Conservation (phyloP, 2,113 vertebrate species). For the Rhea pennata region DNA sequence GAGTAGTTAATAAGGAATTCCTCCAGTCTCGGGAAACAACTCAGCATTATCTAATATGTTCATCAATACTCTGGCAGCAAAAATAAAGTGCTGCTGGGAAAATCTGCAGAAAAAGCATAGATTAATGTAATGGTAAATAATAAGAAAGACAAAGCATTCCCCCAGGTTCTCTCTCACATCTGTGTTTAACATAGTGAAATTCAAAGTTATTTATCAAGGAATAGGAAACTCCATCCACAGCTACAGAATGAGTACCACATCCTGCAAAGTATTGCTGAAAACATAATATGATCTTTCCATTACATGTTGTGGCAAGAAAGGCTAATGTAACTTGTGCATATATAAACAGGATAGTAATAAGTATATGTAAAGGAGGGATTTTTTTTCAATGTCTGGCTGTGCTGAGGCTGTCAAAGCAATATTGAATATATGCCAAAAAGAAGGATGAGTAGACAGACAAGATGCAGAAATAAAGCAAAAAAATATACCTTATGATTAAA, state of each 20-base stretch:
- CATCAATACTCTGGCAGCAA: not conserved
- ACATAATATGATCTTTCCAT: not conserved
- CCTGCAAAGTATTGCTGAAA: not conserved
- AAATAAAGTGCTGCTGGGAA: not conserved
- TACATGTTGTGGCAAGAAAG: not conserved
- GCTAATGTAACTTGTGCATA: not conserved
- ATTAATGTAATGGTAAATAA: not conserved
- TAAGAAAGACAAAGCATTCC: not conserved
- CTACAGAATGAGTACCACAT: not conserved
- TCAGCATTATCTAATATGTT: not conserved
- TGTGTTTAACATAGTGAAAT: not conserved
- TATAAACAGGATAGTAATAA: not conserved
- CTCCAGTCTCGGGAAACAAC: not conserved
- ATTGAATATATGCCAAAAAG: not conserved
- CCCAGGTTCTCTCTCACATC: not conserved
- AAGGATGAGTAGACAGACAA: not conserved
- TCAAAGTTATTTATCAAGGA: not conserved
- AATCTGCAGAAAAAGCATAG: not conserved
- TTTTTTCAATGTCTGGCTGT: not conserved
- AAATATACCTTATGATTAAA: not conserved
- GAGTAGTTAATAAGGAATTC: not conserved
- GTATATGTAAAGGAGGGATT: not conserved
- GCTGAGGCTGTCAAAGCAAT: not conserved
- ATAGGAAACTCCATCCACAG: not conserved
- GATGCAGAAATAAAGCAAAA: not conserved